These are phyloP conservation scores for Adelges cooleyi DNA, from an alignment of 1,140 invertebrate species.

Conservation along the genomic window DNA sequence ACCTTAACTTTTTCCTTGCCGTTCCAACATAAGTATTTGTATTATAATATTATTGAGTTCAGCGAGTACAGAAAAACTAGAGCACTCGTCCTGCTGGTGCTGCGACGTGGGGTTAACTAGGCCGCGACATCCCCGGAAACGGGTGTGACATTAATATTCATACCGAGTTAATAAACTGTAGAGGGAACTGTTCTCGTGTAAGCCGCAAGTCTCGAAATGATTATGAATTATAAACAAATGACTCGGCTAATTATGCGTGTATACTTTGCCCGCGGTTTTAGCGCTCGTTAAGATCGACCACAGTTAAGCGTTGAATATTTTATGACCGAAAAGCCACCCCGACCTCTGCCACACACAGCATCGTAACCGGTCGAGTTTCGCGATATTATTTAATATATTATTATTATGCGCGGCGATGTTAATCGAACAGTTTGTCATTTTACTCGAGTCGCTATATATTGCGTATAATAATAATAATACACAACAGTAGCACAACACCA, in stretches of 20 bases:
- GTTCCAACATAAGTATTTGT: too few relatives aligned
- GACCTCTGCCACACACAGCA: neutral
- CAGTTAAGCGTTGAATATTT: constrained; percentile 27
- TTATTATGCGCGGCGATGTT: neutral
- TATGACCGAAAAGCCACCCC: neutral
- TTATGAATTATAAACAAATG: constrained; percentile 27
- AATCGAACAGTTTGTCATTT: constrained; percentile 27
- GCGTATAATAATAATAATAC: too few relatives aligned
- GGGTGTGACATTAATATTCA: constrained; percentile 20
- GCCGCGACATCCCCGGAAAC: neutral
- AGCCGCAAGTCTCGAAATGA: constrained; percentile 19
- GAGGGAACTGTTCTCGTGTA: constrained; percentile 9
- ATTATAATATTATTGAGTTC: too few relatives aligned
- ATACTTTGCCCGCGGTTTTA: constrained; percentile 21
- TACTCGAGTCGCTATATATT: neutral
- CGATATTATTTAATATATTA: too few relatives aligned
- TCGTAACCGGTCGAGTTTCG: too few relatives aligned
- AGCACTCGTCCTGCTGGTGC: too few relatives aligned
- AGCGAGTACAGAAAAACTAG: too few relatives aligned
- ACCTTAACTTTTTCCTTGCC: too few relatives aligned
- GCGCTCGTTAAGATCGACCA: constrained; percentile 21
- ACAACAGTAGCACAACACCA: neutral
- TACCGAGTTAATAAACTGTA: constrained; percentile 25
- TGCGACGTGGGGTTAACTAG: neutral
- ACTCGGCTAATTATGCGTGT: constrained; percentile 24